Conservation (phyloP, 2,113 vertebrate genomes). For the Phoenicopterus ruber region DNA sequence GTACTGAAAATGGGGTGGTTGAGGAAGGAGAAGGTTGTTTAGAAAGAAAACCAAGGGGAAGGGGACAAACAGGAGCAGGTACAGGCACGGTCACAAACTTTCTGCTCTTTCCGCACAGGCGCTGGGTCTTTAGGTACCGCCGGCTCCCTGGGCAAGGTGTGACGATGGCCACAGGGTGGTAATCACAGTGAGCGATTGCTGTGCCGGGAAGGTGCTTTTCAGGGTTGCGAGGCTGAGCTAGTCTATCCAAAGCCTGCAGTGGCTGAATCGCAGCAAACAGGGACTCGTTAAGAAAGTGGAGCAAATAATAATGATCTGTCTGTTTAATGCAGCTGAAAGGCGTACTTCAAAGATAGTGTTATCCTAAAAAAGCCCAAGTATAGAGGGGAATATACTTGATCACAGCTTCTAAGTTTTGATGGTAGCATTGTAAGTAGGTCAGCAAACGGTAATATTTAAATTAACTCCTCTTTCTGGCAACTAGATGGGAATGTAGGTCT, state of each 20-base stretch:
- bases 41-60: neutral
- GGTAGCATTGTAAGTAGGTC: conserved; percentile 39
- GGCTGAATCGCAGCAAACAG: neutral
- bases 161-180: fast-evolving
- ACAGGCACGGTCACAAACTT: neutral
- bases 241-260: neutral
- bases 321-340: conserved; percentile 48
- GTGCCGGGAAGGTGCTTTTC: neutral
- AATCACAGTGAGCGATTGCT: neutral
- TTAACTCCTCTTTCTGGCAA: conserved; percentile 44
- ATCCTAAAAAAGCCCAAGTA: conserved; percentile 42
- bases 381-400: conserved; percentile 16
- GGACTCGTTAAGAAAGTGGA: conserved; percentile 53
- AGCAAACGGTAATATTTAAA: conserved; percentile 62
- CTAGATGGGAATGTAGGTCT: conserved; percentile 48
- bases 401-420: neutral
- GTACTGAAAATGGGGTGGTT: neutral
- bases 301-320: conserved; percentile 51
- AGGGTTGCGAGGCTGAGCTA: neutral
- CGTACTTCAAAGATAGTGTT: conserved; percentile 33
- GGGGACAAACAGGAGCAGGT: neutral
- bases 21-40: neutral
- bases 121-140: neutral
- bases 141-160: neutral
- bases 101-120: neutral